Percentiles rank a stretch among this genome's conserved stretches.
Evolutionary conservation across 1,140 invertebrate genomes (phyloP).

Genomic region (Aporrectodea caliginosa): DNA sequence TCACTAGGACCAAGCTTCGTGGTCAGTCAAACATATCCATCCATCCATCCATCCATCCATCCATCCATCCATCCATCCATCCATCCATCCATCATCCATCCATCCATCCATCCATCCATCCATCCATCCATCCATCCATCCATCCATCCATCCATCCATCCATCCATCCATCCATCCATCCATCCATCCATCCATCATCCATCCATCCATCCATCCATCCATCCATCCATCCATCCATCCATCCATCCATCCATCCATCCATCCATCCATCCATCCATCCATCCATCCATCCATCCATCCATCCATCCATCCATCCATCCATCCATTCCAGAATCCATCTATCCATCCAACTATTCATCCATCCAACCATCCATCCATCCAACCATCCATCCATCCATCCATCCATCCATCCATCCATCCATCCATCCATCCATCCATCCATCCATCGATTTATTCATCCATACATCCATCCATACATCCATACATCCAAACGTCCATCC

Average conservation of each 20-base stretch:
- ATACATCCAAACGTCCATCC: too few relatives aligned
- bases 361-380: constrained; percentile 12
- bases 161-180: constrained; percentile 6
- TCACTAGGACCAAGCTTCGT: constrained; percentile 32
- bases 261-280: neutral
- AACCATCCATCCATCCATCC: neutral
- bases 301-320: constrained; percentile 7
- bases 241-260: constrained; percentile 1
- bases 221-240: constrained; percentile 6
- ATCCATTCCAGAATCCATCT: too few relatives aligned
- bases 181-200: too few relatives aligned
- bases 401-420: constrained; percentile 8
- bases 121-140: constrained; percentile 6
- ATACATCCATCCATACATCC: too few relatives aligned
- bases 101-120: neutral
- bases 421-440: constrained; percentile 7
- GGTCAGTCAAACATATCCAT: constrained; percentile 20
- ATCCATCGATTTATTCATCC: too few relatives aligned
- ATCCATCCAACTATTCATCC: too few relatives aligned
- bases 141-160: constrained; percentile 6
- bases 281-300: constrained; percentile 6
- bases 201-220: constrained; percentile 6
- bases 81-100: too few relatives aligned
- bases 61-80: constrained; percentile 6
- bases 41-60: constrained; percentile 6